Percentiles rank a stretch among this genome's conserved stretches.
phyloP scores from a whole-genome alignment of 92 coral and sea anemone species.

The Palythoa heliodiscus region DNA sequence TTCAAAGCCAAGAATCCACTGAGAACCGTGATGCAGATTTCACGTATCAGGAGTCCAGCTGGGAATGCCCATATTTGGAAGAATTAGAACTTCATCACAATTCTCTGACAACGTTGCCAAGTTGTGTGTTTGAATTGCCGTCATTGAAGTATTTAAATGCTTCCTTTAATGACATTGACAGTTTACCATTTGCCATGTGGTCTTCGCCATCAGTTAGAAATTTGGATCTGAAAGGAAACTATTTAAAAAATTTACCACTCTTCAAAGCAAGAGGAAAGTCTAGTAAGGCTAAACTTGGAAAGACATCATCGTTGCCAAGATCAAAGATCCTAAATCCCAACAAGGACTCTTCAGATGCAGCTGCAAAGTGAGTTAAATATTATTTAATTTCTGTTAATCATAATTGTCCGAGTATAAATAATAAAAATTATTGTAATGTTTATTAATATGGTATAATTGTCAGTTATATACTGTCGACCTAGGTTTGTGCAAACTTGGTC shows the following conservation, averaged over 20 bases:
- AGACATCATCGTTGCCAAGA: constrained; percentile 71
- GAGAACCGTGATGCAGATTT: constrained; percentile 73
- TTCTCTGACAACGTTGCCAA: constrained; percentile 76
- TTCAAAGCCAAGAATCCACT: constrained; percentile 47
- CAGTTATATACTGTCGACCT: too few species aligned
- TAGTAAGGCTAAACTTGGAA: constrained; percentile 33
- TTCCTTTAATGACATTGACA: constrained; percentile 78
- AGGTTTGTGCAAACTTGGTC: too few species aligned
- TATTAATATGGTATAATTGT: too few species aligned
- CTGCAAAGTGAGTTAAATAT: constrained; percentile 43
- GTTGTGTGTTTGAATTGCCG: constrained; percentile 86
- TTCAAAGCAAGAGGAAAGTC: constrained; percentile 50
- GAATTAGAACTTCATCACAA: constrained; percentile 92
- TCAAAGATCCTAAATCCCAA: constrained; percentile 49
- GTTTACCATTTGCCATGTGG: constrained; percentile 98
- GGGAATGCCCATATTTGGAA: constrained; percentile 96
- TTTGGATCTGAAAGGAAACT: constrained; percentile 86
- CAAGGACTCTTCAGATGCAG: constrained; percentile 45
- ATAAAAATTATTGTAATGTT: too few species aligned
- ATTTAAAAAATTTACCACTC: constrained; percentile 77
- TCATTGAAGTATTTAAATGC: constrained; percentile 75
- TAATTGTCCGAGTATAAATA: too few species aligned
- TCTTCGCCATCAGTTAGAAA: constrained; percentile 79
- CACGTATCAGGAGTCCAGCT: constrained; percentile 76
- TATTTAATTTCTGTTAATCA: too few species aligned